Conservation (phyloP, 2,888 invertebrate species). For the Protodeltote pygarga region DNA sequence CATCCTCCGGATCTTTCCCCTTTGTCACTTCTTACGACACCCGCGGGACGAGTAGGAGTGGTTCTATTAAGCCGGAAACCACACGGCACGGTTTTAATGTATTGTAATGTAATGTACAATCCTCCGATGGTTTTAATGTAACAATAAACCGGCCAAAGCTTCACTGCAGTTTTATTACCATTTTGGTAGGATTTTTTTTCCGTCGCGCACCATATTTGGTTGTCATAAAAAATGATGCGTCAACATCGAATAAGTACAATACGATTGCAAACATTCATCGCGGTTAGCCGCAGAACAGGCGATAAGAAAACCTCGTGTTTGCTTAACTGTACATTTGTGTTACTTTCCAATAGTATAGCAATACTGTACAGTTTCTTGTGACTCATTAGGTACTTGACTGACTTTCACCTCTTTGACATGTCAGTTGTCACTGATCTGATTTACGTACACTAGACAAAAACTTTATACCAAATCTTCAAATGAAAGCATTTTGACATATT, state of each 20-base stretch:
- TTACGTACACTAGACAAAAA: constrained; percentile 36
- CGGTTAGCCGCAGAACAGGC: constrained; percentile 50
- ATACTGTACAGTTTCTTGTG: constrained; percentile 51
- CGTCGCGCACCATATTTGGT: constrained; percentile 22
- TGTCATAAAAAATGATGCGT: constrained; percentile 23
- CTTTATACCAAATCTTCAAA: constrained; percentile 9
- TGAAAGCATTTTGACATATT: constrained; percentile 28
- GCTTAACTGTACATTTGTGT: constrained; percentile 61
- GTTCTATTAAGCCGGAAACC: too few relatives aligned
- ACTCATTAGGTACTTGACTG: constrained; percentile 49
- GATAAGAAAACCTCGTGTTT: constrained; percentile 57
- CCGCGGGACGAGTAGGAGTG: too few relatives aligned
- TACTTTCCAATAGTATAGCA: constrained; percentile 65
- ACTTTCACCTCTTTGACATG: constrained; percentile 67
- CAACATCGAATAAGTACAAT: constrained; percentile 19
- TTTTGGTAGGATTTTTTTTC: constrained; percentile 2
- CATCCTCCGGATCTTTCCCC: too few relatives aligned
- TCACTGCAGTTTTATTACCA: neutral
- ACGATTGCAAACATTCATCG: constrained; percentile 25
- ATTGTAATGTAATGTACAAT: too few relatives aligned
- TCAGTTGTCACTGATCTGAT: constrained; percentile 57
- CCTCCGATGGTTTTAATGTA: too few relatives aligned
- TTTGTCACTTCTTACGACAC: too few relatives aligned
- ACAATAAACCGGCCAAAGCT: neutral
- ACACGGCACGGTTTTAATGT: too few relatives aligned